Evolutionary conservation across 2,888 invertebrate genomes (phyloP).

Genomic region (Xestia c-nigrum): DNA sequence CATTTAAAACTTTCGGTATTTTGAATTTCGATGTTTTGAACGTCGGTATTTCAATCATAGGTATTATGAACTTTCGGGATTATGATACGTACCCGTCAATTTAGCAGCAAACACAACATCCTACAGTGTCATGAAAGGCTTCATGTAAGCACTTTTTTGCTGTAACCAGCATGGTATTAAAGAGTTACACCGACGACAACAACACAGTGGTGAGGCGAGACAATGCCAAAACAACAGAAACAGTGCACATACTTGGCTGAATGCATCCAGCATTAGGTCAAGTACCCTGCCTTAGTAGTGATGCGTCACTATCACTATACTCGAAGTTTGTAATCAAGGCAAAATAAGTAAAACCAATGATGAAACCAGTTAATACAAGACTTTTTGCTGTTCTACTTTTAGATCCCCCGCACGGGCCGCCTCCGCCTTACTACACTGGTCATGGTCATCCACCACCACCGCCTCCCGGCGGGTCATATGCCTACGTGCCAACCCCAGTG

Average conservation of each 20-base stretch:
- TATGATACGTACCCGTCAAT: too few species aligned
- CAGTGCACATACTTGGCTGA: neutral
- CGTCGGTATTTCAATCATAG: too few species aligned
- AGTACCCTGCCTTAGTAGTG: neutral
- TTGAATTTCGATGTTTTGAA: too few species aligned
- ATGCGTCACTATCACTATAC: neutral
- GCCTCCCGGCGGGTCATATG: slow-evolving; percentile 68
- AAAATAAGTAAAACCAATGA: neutral
- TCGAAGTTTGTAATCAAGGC: neutral
- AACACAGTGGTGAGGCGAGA: neutral
- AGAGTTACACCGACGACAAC: neutral
- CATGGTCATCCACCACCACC: slow-evolving; percentile 61
- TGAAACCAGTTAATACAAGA: neutral
- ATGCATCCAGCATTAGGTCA: neutral
- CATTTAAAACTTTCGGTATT: too few species aligned
- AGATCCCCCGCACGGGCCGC: slow-evolving; percentile 76
- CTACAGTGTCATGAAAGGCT: neutral
- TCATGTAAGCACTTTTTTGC: neutral
- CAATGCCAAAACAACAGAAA: neutral
- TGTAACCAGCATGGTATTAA: neutral
- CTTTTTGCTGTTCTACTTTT: slow-evolving; percentile 23
- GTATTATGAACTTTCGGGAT: too few species aligned
- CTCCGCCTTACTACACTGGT: slow-evolving; percentile 59
- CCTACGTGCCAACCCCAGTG: slow-evolving; percentile 82
- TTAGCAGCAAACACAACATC: neutral